These are phyloP conservation scores for Pantala flavescens DNA, from an alignment of 1,140 invertebrate genomes.

Conservation along the genomic window DNA sequence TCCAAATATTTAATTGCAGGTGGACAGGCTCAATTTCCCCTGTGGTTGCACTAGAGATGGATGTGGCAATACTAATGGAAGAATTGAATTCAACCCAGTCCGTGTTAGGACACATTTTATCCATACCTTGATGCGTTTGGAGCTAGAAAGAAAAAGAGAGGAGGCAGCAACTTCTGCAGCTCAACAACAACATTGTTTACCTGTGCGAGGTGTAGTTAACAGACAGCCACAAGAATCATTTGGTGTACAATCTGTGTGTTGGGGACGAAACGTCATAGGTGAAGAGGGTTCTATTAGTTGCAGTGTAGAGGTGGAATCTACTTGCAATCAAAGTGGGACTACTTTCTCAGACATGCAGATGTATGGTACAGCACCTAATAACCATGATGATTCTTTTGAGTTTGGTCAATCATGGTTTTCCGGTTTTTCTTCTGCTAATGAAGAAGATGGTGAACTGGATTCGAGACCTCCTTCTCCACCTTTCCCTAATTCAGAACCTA, in stretches of 20 bases:
- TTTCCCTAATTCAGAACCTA: not conserved
- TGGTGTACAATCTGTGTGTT: slow-evolving; percentile 21
- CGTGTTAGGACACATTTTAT: slow-evolving; percentile 95
- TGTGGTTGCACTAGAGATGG: slow-evolving; percentile 92
- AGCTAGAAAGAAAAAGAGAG: slow-evolving; percentile 81
- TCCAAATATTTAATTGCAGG: slow-evolving; percentile 34
- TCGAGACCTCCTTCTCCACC: not conserved
- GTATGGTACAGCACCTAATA: not conserved
- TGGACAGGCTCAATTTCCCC: slow-evolving; percentile 90
- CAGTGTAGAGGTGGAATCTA: not conserved
- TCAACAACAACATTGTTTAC: slow-evolving; percentile 15
- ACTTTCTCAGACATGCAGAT: not conserved
- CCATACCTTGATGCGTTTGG: slow-evolving; percentile 89
- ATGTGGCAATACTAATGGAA: slow-evolving; percentile 82
- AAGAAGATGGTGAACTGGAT: not conserved
- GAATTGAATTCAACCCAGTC: slow-evolving; percentile 93
- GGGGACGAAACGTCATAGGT: slow-evolving; percentile 18
- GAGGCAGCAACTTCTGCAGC: slow-evolving; percentile 34
- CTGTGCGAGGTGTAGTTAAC: slow-evolving; percentile 25
- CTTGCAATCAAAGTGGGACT: not conserved
- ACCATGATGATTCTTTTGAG: not conserved
- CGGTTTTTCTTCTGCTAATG: not conserved
- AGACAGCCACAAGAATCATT: slow-evolving; percentile 23
- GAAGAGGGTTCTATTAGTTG: not conserved
- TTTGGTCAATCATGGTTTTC: slow-evolving; percentile 5